Evolutionary conservation across 2,888 invertebrate genomes (phyloP).

Genomic region (Caenorhabditis plicata): DNA sequence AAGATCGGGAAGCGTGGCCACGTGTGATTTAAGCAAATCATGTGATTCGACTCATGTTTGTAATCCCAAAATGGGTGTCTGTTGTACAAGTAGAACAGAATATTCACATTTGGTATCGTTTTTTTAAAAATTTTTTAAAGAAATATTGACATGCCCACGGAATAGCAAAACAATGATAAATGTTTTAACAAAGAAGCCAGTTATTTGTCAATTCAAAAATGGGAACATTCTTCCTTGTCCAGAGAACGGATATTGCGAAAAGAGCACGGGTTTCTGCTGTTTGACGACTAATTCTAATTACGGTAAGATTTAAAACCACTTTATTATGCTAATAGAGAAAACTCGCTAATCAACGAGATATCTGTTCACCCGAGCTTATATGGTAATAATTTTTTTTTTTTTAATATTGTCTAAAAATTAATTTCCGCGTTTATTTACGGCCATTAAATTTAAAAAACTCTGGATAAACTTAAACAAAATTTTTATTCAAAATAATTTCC

Average conservation of each 20-base stretch:
- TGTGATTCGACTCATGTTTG: constrained; percentile 54
- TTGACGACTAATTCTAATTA: neutral
- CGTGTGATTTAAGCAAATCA: constrained; percentile 48
- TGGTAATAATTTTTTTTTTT: too few relatives aligned
- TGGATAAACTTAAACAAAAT: too few relatives aligned
- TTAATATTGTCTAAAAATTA: too few relatives aligned
- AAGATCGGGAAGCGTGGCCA: constrained; percentile 42
- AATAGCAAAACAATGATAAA: constrained; percentile 55
- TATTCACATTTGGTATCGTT: neutral
- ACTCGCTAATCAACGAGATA: too few relatives aligned
- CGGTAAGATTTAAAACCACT: too few relatives aligned
- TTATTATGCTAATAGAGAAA: too few relatives aligned
- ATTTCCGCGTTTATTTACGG: too few relatives aligned
- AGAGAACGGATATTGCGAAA: constrained; percentile 47
- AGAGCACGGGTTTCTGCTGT: constrained; percentile 57
- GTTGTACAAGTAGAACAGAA: constrained; percentile 52
- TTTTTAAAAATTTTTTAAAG: constrained; percentile 27
- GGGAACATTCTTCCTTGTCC: constrained; percentile 47
- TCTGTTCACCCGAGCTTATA: too few relatives aligned
- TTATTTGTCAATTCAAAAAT: constrained; percentile 52
- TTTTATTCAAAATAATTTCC: too few relatives aligned
- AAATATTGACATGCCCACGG: constrained; percentile 56
- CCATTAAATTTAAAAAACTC: too few relatives aligned
- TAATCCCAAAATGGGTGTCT: constrained; percentile 58
- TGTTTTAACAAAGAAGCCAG: constrained; percentile 44